Conservation (phyloP, 2,113 vertebrate species). For the Kryptolebias marmoratus region DNA sequence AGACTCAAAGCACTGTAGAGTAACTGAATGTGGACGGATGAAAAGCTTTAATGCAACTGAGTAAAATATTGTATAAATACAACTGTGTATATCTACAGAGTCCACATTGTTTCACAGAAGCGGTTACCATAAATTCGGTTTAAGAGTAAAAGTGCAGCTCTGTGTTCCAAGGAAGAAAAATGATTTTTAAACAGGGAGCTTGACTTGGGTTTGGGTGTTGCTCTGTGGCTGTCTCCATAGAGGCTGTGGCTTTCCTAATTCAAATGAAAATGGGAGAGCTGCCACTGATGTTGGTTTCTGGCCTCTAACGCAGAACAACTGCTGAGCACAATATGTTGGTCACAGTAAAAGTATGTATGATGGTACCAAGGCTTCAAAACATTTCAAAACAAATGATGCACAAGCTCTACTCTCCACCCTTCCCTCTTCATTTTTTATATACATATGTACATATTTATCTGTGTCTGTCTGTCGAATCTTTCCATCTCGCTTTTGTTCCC, state of each 20-base stretch:
- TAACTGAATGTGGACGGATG: no score
- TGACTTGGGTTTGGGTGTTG: slow-evolving; percentile 52
- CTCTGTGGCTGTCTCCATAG: slow-evolving; percentile 45
- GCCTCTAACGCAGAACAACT: background rate
- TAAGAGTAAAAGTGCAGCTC: background rate
- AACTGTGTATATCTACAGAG: background rate
- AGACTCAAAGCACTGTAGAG: background rate
- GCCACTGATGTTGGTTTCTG: slow-evolving; percentile 36
- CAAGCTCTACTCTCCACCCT: slow-evolving; percentile 30
- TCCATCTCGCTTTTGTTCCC: slow-evolving; percentile 69
- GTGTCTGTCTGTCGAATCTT: slow-evolving; percentile 58
- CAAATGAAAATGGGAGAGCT: slow-evolving; percentile 37
- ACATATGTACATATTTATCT: slow-evolving; percentile 31
- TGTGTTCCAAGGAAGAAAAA: slow-evolving; percentile 15
- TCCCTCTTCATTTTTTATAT: slow-evolving; percentile 8
- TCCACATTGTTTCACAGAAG: background rate
- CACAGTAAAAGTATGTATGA: slow-evolving; percentile 9
- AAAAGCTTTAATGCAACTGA: background rate
- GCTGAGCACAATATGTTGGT: slow-evolving; percentile 9
- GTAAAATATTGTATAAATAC: background rate
- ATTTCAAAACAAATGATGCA: slow-evolving; percentile 49
- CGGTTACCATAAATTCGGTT: background rate
- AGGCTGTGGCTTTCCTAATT: slow-evolving; percentile 45
- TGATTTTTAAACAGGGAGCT: slow-evolving; percentile 6
- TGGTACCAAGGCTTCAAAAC: slow-evolving; percentile 28